These are phyloP conservation scores for Cryptocephalus primarius DNA, from an alignment of 2,888 invertebrate species.

Conservation along the genomic window DNA sequence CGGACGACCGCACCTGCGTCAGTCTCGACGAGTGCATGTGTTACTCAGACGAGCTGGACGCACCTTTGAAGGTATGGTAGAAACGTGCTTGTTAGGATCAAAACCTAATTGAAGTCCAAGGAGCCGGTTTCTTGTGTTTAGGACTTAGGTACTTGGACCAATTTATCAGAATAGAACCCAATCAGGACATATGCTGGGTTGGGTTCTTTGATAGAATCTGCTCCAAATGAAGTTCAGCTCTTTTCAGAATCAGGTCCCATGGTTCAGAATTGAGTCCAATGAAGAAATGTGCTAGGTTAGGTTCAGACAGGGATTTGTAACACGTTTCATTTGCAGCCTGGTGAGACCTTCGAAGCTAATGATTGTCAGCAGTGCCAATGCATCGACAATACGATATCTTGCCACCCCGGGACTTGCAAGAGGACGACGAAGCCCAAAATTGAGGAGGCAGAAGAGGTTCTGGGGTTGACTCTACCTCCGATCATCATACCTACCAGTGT, in stretches of 20 bases:
- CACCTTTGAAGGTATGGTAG: conserved; percentile 47
- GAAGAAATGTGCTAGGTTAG: too few species aligned
- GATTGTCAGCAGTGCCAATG: conserved; percentile 72
- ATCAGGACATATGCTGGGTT: too few species aligned
- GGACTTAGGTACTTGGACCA: too few species aligned
- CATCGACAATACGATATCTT: conserved; percentile 61
- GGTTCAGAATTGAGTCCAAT: too few species aligned
- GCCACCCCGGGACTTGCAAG: conserved; percentile 39
- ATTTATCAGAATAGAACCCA: too few species aligned
- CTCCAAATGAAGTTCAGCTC: too few species aligned
- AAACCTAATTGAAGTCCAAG: too few species aligned
- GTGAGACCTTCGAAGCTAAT: conserved; percentile 47
- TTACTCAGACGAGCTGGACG: conserved; percentile 45
- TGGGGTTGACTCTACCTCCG: neutral
- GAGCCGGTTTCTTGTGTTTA: too few species aligned
- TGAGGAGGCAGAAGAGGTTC: neutral
- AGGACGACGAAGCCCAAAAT: neutral
- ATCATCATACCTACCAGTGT: conserved; percentile 20
- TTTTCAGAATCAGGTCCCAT: too few species aligned
- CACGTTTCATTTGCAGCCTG: conserved; percentile 45
- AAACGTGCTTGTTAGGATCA: too few species aligned
- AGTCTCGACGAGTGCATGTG: conserved; percentile 66
- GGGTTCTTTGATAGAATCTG: too few species aligned
- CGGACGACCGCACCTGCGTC: conserved; percentile 64
- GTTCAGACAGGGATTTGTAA: too few species aligned